These are phyloP conservation scores for Ricordea florida DNA, from an alignment of 92 coral and sea anemone species.

Conservation along the genomic window DNA sequence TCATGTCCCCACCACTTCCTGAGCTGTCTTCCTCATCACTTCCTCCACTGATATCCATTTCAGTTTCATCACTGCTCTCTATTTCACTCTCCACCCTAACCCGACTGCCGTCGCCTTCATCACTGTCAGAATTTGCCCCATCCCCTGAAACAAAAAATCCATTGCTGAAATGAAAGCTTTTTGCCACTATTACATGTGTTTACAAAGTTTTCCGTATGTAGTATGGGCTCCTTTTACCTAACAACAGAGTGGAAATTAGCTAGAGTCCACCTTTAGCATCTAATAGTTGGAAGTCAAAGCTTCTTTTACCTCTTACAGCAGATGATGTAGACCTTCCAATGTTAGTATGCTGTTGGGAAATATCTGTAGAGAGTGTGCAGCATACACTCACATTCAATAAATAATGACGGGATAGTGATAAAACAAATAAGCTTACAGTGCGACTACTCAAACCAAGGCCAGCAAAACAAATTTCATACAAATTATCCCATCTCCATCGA, in stretches of 20 bases:
- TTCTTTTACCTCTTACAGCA: no score
- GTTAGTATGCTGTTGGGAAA: no score
- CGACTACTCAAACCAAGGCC: no score
- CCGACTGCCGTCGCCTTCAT: neutral
- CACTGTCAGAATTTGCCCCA: neutral
- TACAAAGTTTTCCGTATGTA: neutral
- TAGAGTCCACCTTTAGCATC: neutral
- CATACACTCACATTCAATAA: no score
- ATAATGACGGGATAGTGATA: no score
- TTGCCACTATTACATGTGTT: neutral
- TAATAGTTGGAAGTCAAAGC: no score
- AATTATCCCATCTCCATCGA: no score
- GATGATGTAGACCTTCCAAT: no score
- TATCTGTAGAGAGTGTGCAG: no score
- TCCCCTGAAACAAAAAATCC: neutral
- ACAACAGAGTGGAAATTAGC: neutral
- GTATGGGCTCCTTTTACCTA: neutral
- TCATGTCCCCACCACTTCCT: neutral
- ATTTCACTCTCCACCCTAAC: neutral
- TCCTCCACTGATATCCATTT: neutral
- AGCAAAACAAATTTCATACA: no score
- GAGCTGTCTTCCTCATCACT: conserved; percentile 2
- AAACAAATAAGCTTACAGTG: no score
- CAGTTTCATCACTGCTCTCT: neutral
- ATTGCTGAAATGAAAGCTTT: no score